Evolutionary conservation across 2,113 vertebrate species (phyloP).

Genomic region (Poeciliopsis prolifica): DNA sequence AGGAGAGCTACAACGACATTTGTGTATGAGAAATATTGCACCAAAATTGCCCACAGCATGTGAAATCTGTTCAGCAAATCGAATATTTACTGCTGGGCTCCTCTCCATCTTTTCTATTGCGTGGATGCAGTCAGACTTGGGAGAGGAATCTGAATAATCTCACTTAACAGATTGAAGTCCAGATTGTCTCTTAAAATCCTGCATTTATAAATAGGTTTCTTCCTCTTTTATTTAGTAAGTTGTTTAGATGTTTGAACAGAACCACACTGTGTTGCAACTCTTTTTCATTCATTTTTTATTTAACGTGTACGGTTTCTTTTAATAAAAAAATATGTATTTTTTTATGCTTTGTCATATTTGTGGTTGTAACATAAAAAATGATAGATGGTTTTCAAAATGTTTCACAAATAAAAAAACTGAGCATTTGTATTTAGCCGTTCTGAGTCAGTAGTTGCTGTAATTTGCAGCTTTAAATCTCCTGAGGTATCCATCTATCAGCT

Average conservation of each 20-base stretch:
- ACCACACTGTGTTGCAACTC: slow-evolving; percentile 8
- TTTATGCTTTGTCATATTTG: neutral
- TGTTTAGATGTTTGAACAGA: slow-evolving; percentile 39
- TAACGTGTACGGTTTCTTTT: neutral
- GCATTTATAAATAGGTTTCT: slow-evolving; percentile 69
- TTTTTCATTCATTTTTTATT: slow-evolving; percentile 13
- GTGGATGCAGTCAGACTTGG: slow-evolving; percentile 33
- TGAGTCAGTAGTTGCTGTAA: neutral
- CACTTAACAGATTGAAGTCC: slow-evolving; percentile 73
- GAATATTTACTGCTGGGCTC: slow-evolving; percentile 29
- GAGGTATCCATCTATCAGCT: neutral
- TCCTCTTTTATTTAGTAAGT: slow-evolving; percentile 55
- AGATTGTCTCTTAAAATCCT: slow-evolving; percentile 72
- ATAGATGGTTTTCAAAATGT: neutral
- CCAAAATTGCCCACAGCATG: neutral
- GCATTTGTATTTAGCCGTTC: too few relatives aligned
- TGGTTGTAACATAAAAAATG: neutral
- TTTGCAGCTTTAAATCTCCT: neutral
- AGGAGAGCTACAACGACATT: neutral
- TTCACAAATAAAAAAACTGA: neutral
- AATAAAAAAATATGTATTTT: neutral
- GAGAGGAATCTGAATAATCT: slow-evolving; percentile 67
- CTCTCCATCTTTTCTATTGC: slow-evolving; percentile 14
- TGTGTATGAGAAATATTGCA: neutral
- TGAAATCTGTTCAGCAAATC: slow-evolving; percentile 22